phyloP scores from a whole-genome alignment of 2,797 vertebrate genomes.

The Podarcis lilfordi region DNA sequence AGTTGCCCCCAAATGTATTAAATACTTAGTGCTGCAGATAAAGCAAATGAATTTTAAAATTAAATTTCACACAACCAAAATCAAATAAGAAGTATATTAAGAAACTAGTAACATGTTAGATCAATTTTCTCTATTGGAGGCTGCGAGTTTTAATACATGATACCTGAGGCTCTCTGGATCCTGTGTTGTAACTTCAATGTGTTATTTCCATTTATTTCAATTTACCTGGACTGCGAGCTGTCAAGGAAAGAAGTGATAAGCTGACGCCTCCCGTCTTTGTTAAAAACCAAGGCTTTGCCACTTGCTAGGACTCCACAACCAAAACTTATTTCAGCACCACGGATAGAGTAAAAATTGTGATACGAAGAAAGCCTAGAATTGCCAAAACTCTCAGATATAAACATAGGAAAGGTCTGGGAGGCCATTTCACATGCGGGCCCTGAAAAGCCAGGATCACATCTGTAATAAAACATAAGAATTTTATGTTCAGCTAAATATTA shows the following conservation, averaged over 20 bases:
- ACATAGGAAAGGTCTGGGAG: slow-evolving; percentile 93
- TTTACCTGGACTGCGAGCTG: slow-evolving; percentile 96
- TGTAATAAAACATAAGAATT: slow-evolving; percentile 43
- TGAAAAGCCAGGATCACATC: slow-evolving; percentile 96
- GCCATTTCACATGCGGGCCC: slow-evolving; percentile 95
- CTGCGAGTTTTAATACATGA: background rate
- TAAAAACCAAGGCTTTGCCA: slow-evolving; percentile 97
- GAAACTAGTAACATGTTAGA: background rate
- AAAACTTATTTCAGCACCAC: slow-evolving; percentile 97
- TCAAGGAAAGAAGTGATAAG: slow-evolving; percentile 93
- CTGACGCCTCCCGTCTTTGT: slow-evolving; percentile 93
- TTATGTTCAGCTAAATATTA: background rate
- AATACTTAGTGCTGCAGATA: slow-evolving; percentile 50
- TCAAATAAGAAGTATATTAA: slow-evolving; percentile 16
- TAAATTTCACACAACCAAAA: background rate
- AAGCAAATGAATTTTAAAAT: slow-evolving; percentile 33
- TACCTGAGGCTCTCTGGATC: background rate
- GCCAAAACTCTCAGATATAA: slow-evolving; percentile 94
- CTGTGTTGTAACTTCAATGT: background rate
- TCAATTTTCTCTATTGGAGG: background rate
- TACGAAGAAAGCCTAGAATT: slow-evolving; percentile 94
- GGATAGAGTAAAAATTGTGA: slow-evolving; percentile 96
- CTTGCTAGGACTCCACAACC: slow-evolving; percentile 96
- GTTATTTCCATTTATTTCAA: background rate
- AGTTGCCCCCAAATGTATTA: slow-evolving; percentile 51